Conservation (phyloP, 2,113 vertebrate species). For the Procapra przewalskii region DNA sequence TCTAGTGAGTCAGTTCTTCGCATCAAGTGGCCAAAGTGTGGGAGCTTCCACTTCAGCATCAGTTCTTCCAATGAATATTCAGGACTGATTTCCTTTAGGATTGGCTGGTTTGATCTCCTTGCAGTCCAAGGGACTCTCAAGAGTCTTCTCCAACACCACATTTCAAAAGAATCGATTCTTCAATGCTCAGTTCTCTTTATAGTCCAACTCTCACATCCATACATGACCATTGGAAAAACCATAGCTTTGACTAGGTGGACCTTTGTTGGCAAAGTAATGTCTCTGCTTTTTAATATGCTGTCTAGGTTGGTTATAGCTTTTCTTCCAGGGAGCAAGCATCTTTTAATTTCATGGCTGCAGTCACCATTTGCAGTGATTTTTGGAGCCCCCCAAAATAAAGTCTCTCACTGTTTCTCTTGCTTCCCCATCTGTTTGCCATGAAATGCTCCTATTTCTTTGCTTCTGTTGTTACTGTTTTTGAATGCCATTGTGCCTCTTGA, state of each 20-base stretch:
- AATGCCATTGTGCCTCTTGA: slow-evolving; percentile 10
- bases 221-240: not conserved
- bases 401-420: not conserved
- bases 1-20: not conserved
- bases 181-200: not conserved
- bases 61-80: not conserved
- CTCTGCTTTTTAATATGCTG: not conserved
- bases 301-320: not conserved
- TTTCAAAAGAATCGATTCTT: not conserved
- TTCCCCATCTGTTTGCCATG: not conserved
- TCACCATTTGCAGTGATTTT: not conserved
- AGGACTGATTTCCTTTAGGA: not conserved
- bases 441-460: not conserved
- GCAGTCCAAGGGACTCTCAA: not conserved
- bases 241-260: not conserved
- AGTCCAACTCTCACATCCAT: not conserved
- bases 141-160: not conserved
- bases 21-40: not conserved
- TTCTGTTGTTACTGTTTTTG: slow-evolving; percentile 11
- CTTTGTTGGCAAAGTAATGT: not conserved
- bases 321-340: not conserved
- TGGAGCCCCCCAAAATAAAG: not conserved
- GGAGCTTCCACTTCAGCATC: not conserved
- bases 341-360: not conserved
- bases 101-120: not conserved